phyloP scores from a whole-genome alignment of 2,797 vertebrate species.

The Pangasius macronema region DNA sequence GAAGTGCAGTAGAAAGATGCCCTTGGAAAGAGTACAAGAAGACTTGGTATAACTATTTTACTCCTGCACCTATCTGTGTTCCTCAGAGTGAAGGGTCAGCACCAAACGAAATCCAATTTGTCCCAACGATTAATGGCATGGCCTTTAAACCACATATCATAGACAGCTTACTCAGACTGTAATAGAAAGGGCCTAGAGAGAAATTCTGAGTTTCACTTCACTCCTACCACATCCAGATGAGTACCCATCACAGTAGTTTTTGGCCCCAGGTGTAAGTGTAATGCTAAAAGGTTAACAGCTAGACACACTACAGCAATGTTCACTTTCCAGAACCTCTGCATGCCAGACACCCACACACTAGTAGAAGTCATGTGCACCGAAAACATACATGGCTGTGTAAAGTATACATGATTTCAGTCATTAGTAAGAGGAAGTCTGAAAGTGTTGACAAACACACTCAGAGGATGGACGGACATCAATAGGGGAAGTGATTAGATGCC shows the following conservation, averaged over 20 bases:
- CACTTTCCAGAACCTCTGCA: constrained; percentile 58
- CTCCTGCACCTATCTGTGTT: constrained; percentile 40
- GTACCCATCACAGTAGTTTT: constrained; percentile 73
- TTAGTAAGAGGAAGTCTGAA: constrained; percentile 50
- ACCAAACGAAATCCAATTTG: constrained; percentile 72
- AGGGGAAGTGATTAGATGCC: constrained; percentile 71
- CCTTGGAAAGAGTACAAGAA: background rate
- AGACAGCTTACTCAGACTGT: constrained; percentile 71
- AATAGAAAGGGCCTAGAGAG: constrained; percentile 79
- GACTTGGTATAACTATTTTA: constrained; percentile 23
- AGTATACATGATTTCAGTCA: constrained; percentile 60
- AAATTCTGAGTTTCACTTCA: constrained; percentile 60
- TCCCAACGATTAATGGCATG: constrained; percentile 72
- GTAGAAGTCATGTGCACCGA: constrained; percentile 43
- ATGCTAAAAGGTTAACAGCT: constrained; percentile 70
- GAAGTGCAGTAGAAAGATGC: background rate
- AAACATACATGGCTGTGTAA: constrained; percentile 49
- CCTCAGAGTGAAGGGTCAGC: constrained; percentile 65
- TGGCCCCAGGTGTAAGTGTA: constrained; percentile 70
- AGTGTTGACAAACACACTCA: constrained; percentile 59
- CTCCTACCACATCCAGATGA: constrained; percentile 55
- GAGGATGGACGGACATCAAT: constrained; percentile 72
- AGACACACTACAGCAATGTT: constrained; percentile 62
- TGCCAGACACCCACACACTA: constrained; percentile 43
- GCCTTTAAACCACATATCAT: constrained; percentile 74